Evolutionary conservation across 2,888 invertebrate genomes (phyloP).

Genomic region (Trissolcus japonicus): DNA sequence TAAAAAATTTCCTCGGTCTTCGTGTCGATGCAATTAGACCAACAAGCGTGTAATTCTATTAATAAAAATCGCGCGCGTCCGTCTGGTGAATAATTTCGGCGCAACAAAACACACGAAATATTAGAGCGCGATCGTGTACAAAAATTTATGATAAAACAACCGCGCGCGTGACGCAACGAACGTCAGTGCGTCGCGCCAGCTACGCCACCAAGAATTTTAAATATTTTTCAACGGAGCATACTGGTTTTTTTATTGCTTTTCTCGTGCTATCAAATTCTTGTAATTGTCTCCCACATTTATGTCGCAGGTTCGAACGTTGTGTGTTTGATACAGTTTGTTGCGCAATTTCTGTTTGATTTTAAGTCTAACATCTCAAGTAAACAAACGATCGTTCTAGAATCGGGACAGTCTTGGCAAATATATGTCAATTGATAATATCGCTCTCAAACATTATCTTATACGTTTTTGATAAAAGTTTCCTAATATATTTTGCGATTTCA

Average conservation of each 20-base stretch:
- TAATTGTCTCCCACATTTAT: constrained; percentile 34
- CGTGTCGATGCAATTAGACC: constrained; percentile 27
- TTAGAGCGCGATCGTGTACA: constrained; percentile 45
- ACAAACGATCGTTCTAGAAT: constrained; percentile 20
- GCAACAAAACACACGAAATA: constrained; percentile 40
- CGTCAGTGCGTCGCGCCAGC: constrained; percentile 30
- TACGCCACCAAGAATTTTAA: constrained; percentile 43
- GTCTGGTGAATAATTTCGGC: constrained; percentile 28
- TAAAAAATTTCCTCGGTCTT: constrained; percentile 11
- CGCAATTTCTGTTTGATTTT: constrained; percentile 24
- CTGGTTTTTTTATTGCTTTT: constrained; percentile 29
- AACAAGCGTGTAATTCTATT: constrained; percentile 33
- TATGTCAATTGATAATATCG: constrained; percentile 18
- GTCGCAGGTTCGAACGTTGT: constrained; percentile 20
- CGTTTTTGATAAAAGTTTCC: too few relatives aligned
- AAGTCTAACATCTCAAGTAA: constrained; percentile 25
- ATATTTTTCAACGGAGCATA: constrained; percentile 43
- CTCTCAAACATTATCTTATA: too few relatives aligned
- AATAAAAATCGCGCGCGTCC: constrained; percentile 31
- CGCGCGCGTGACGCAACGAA: constrained; percentile 41
- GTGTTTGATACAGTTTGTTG: constrained; percentile 9
- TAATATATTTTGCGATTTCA: too few relatives aligned
- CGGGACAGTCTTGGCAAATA: constrained; percentile 8
- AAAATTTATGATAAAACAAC: constrained; percentile 17
- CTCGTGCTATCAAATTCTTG: constrained; percentile 34